A percentile compares a stretch with the other conserved stretches of the same genome.
Conservation (phyloP, 1,140 invertebrate species). For the Panagrolaimus sp. region DNA sequence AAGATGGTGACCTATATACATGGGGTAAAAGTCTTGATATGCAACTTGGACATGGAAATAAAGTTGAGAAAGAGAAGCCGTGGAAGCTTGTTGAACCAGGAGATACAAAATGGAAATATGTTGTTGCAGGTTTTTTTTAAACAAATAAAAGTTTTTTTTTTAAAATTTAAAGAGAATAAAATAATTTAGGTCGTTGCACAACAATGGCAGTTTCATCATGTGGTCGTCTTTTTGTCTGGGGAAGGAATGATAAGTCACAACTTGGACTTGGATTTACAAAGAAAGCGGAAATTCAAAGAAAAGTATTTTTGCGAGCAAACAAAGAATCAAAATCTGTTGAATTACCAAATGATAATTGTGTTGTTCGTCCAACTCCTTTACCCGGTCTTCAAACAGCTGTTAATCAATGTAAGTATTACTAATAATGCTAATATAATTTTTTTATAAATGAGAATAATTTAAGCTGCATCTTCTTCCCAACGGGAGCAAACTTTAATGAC, state of each 20-base stretch:
- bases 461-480: conserved; percentile 9
- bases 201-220: conserved; percentile 34
- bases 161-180: too few species aligned
- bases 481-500: conserved; percentile 22
- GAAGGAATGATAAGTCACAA: conserved; percentile 39
- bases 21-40: conserved; percentile 71
- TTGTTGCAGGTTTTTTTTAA: conserved; percentile 30
- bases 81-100: conserved; percentile 29
- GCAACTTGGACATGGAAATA: conserved; percentile 67
- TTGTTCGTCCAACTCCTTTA: conserved; percentile 36
- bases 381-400: conserved; percentile 21
- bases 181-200: conserved; percentile 38
- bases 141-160: neutral
- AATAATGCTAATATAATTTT: neutral
- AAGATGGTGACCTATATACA: conserved; percentile 66
- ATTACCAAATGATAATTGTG: conserved; percentile 31
- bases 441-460: neutral
- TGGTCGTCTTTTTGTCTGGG: conserved; percentile 39
- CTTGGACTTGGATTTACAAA: conserved; percentile 28
- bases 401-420: conserved; percentile 13
- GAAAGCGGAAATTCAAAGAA: conserved; percentile 20
- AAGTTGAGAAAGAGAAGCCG: conserved; percentile 59
- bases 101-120: conserved; percentile 29
- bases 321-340: conserved; percentile 27
- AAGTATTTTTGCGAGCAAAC: conserved; percentile 28